Percentiles rank a stretch among this genome's conserved stretches.
Conservation (phyloP, 2,113 vertebrate genomes). For the Furnarius figulus region DNA sequence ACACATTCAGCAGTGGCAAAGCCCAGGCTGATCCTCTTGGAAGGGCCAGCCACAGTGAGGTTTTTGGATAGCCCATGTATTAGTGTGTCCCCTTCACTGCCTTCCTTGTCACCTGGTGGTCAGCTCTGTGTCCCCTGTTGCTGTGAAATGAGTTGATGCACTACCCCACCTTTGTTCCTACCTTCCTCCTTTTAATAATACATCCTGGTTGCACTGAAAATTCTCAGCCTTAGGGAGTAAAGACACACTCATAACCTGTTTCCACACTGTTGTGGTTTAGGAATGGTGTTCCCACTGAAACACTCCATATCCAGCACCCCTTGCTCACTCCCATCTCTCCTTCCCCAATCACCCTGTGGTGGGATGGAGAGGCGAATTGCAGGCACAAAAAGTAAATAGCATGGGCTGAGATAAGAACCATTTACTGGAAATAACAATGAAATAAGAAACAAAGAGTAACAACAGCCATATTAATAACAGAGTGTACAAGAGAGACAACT, state of each 20-base stretch:
- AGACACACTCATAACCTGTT: not conserved
- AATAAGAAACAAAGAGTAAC: not conserved
- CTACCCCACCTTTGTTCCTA: not conserved
- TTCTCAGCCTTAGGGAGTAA: not conserved
- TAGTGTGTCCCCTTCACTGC: not conserved
- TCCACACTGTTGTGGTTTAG: not conserved
- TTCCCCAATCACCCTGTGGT: accelerated
- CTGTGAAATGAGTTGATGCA: not conserved
- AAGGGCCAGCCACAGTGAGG: not conserved
- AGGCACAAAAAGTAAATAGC: not conserved
- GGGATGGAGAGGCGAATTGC: not conserved
- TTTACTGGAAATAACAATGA: not conserved
- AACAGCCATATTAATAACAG: not conserved
- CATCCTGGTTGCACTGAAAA: not conserved
- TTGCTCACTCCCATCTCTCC: not conserved
- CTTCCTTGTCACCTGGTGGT: not conserved
- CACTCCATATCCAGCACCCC: not conserved
- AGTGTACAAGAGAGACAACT: not conserved
- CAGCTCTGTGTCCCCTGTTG: not conserved
- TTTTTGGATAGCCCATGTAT: not conserved
- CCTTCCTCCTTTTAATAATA: not conserved
- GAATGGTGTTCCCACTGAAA: not conserved
- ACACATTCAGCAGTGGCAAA: not conserved
- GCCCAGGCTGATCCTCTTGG: not conserved
- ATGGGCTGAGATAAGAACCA: not conserved